Conservation (phyloP, 37 sponge, comb jelly and placozoan species). For the Agelas oroides region DNA sequence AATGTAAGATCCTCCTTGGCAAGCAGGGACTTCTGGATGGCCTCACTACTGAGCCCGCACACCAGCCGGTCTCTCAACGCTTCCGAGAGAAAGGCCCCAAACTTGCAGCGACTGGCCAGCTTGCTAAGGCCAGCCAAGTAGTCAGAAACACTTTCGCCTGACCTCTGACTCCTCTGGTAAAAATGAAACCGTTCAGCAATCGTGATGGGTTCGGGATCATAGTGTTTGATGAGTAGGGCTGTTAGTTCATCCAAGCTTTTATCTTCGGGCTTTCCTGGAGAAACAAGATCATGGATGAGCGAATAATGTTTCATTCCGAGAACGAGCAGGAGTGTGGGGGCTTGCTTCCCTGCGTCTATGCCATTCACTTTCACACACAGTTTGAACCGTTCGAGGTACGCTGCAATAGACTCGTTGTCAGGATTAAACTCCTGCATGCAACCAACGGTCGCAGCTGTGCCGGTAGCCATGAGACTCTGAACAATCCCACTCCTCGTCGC, state of each 20-base stretch:
- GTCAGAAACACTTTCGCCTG: slow-evolving; percentile 1
- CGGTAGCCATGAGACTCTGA: neutral
- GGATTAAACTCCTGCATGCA: neutral
- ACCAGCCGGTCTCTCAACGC: too few species aligned
- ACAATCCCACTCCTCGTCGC: neutral
- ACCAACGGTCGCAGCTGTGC: neutral
- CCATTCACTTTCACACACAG: slow-evolving; percentile 1
- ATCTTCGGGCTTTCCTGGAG: neutral
- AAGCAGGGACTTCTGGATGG: too few species aligned
- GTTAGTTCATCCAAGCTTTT: neutral
- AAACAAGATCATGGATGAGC: neutral
- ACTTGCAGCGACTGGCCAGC: slow-evolving; percentile 5
- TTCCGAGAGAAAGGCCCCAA: too few species aligned
- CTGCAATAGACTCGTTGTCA: neutral
- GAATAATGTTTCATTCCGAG: slow-evolving; percentile 1
- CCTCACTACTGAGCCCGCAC: too few species aligned
- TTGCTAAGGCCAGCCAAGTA: slow-evolving; percentile 10
- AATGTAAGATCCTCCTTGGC: too few species aligned
- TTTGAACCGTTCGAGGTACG: slow-evolving; percentile 7
- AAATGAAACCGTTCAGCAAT: too few species aligned
- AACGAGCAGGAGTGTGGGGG: neutral
- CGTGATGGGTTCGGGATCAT: slow-evolving; percentile 1
- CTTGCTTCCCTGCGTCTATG: neutral
- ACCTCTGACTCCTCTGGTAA: slow-evolving; percentile 12
- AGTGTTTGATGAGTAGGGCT: neutral